Conservation (phyloP, 2,888 invertebrate species). For the Nephrotoma guestfalica region DNA sequence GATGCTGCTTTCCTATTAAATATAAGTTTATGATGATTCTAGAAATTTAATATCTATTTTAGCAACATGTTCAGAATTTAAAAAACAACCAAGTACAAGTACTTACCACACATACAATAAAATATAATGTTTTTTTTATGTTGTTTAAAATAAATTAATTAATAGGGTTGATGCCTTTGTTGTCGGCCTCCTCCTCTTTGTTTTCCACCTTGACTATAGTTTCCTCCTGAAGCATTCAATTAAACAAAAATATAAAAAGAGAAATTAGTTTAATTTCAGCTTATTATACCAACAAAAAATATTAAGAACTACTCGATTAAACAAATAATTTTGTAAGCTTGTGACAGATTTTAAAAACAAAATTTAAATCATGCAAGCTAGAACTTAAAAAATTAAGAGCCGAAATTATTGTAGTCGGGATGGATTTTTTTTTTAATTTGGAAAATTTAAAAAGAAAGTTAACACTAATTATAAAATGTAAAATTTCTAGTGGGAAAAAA, state of each 20-base stretch:
- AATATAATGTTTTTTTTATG: constrained; percentile 1
- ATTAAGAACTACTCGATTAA: neutral
- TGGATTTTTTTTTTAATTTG: neutral
- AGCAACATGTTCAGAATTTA: neutral
- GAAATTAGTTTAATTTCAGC: neutral
- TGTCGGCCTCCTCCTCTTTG: constrained; percentile 68
- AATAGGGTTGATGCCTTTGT: constrained; percentile 82
- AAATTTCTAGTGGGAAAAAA: constrained; percentile 6
- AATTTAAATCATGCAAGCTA: neutral
- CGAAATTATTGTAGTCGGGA: neutral
- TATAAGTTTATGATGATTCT: constrained; percentile 4
- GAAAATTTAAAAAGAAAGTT: constrained; percentile 1
- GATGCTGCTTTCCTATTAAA: neutral
- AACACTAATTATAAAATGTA: constrained; percentile 5
- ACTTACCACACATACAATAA: constrained; percentile 9
- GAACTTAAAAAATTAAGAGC: neutral
- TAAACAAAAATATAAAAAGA: neutral
- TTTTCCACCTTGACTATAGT: constrained; percentile 65
- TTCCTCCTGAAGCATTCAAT: constrained; percentile 29
- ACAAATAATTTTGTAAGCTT: neutral
- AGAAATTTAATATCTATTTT: neutral
- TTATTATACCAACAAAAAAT: neutral
- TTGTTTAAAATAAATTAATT: constrained; percentile 18
- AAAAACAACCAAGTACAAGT: neutral
- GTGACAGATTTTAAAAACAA: neutral